Percentiles rank a stretch among this genome's conserved stretches.
phyloP scores from a whole-genome alignment of 2,113 vertebrate genomes.

The Pseudopipra pipra region DNA sequence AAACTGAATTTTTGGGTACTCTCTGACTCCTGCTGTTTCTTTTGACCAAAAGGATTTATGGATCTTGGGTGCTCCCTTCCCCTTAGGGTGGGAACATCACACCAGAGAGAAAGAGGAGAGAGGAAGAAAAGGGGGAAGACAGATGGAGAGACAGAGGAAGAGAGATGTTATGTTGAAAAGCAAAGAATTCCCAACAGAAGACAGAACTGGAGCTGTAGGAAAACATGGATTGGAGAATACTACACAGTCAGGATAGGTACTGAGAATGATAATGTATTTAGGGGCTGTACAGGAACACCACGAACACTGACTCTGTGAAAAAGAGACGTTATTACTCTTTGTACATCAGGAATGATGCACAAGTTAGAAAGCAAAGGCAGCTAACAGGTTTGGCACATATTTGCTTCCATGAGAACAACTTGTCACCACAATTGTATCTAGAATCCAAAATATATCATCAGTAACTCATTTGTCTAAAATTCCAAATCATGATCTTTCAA shows the following conservation, averaged over 20 bases:
- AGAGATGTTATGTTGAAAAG: not conserved
- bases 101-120: not conserved
- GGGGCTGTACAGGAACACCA: not conserved
- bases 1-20: not conserved
- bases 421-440: not conserved
- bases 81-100: not conserved
- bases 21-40: not conserved
- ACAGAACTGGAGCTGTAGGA: not conserved
- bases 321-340: not conserved
- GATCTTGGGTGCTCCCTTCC: not conserved
- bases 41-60: not conserved
- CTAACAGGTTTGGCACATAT: not conserved
- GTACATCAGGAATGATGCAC: not conserved
- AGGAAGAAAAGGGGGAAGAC: not conserved
- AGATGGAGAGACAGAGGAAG: not conserved
- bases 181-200: not conserved
- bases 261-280: not conserved
- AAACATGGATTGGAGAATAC: not conserved
- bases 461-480: not conserved
- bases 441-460: not conserved
- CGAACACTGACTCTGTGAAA: not conserved
- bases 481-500: not conserved
- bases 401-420: not conserved
- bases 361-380: not conserved
- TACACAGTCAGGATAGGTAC: not conserved